Evolutionary conservation across 2,797 vertebrate genomes (phyloP), one percentile per base, ranked within the genome.

Genomic region (Hozukius guyotensis): DNA sequence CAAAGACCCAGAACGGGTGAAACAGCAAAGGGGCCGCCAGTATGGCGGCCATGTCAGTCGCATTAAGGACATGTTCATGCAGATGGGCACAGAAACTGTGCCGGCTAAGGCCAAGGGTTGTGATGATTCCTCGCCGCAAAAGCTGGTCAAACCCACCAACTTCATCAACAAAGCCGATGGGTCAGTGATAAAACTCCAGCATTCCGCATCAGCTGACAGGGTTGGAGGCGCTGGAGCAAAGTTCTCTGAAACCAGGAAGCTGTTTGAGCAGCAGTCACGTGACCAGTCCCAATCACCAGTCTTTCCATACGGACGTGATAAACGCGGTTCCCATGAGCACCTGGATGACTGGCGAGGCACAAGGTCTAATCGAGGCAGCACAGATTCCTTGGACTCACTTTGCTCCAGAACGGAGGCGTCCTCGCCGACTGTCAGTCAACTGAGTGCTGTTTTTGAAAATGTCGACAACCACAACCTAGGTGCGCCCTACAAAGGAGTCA

Each of bases 21-120:
- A 97, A 79, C 97, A 98, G 91, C 97, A 94, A 2, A 95, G 99
- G 77, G 99, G 98, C 22, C 97, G 98, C 69, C 97, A 98, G 88
- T 99, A 99, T 92, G 99, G 98, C 31, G 95, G 96, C 73, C 99
- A 99, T 18, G 99, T 99, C 96, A 99, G 98, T 90, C 96, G 99
- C 85, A 99, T 99, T 94, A 99, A 99, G 95, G 98, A 99, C 89
- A 97, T 99, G 87, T 99, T 99, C 92, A 99, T 99, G 98, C 98
- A 99, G 92, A 98, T 99, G 98, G 98, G 97, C 62, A 96, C 97
- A 69, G 97, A 99, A 71, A 94, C 72, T 66, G 42, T 70, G 38
- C 87, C 29, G 72, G 93, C 91, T 77, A 96, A 75, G 95, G 85
- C 90, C 59, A 93, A 29, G 94, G 94, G 67, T 75, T 92, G 59